Evolutionary conservation across 2,113 vertebrate genomes (phyloP).

Genomic region (Pelobates fuscus): DNA sequence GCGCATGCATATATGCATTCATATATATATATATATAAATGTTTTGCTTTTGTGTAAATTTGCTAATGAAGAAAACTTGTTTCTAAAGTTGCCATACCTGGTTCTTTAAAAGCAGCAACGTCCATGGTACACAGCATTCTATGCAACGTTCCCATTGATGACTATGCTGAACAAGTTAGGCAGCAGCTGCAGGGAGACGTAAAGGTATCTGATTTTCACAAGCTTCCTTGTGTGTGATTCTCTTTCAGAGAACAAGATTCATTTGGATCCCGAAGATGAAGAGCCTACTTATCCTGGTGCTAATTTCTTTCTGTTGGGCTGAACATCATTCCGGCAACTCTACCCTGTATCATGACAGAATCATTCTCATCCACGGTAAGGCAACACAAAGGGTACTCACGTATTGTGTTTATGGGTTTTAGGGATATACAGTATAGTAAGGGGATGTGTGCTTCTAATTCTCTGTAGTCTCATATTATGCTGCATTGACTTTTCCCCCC

Average conservation of each 20-base stretch:
- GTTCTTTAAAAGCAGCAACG: conserved; percentile 53
- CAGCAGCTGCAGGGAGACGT: conserved; percentile 54
- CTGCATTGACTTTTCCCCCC: conserved; percentile 47
- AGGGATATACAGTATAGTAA: conserved; percentile 45
- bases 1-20: too few relatives aligned
- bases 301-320: conserved; percentile 82
- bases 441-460: conserved; percentile 40
- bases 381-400: conserved; percentile 46
- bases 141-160: conserved; percentile 56
- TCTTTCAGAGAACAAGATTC: conserved; percentile 76
- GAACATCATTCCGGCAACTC: conserved; percentile 72
- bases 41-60: too few relatives aligned
- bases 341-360: conserved; percentile 76
- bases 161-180: conserved; percentile 63
- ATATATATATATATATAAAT: too few relatives aligned
- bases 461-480: conserved; percentile 49
- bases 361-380: conserved; percentile 91
- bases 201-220: conserved; percentile 60
- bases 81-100: conserved; percentile 10
- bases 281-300: conserved; percentile 79
- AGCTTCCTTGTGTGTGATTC: conserved; percentile 59
- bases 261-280: conserved; percentile 77
- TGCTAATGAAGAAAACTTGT: too few relatives aligned
- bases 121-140: conserved; percentile 62
- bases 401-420: conserved; percentile 49